Base-by-base conservation (phyloP, 2,888 invertebrate species). In the Lydus trimaculatus region DNA sequence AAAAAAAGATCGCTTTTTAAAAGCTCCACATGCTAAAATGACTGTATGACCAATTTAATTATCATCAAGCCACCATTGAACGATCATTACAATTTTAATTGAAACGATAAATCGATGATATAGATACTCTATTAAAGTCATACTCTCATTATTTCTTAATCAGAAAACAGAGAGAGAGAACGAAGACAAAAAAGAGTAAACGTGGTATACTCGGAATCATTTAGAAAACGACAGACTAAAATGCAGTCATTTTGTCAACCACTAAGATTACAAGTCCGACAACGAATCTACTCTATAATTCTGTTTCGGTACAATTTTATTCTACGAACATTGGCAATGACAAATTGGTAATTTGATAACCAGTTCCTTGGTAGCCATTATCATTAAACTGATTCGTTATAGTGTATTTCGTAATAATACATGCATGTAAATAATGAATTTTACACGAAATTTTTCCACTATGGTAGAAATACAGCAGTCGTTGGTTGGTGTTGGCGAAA, bases 341-440 rank as follows among this genome's bases (percentile, higher is more conserved):
- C 62, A 68, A 68, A 68, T 68, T 68, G 68, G 68, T 65, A 68
- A 68, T 65, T 65, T 65, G 68, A 68, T 65, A 68, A 68, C 68
- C 56, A 25, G 65, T 59, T 68, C 64, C 48, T 48, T 25, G 25
- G 56, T 56, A 56, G 56, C 25, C 56, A 56, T 56, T 56, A 56
- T 25, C 56, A 56, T 56, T 56, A 56, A 25, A 4, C 15, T 56
- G 11, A 25, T 25, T 13, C 25, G 56, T 15, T 56, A 23, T 56
- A 52, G 43, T 25, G 13, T 2, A 56, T 56, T 13, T 25, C 13
- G 13, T 48, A 48, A 48, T 48, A 48, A 48, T 48, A 48, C 48
- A 2, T 48, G 8, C 17, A 17, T 43, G 7, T 1, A 17, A 17
- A 43, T 17, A 43, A n/a, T 43, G n/a, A 17, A 43, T 17, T n/a